Base-by-base conservation (phyloP, 2,113 vertebrate species). In the Petroica traversi region DNA sequence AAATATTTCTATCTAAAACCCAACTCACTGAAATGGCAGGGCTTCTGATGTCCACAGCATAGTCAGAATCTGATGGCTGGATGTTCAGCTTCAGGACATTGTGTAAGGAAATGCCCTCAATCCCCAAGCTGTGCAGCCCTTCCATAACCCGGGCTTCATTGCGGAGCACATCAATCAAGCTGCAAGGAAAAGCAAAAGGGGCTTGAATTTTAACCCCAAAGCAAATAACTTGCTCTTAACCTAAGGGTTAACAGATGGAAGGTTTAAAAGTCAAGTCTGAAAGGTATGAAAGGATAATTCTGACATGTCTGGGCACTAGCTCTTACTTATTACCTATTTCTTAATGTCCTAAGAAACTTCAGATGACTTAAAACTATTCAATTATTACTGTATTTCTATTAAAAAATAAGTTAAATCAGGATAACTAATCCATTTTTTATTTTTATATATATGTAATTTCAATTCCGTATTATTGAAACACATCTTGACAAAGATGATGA, bases 81-180 rank as follows among this genome's bases (percentile, higher is more conserved):
- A 99, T 99, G 82, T 99, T 99, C 88, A 99, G 73, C 88, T 99
- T 99, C 74, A 99, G 98, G 83, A 99, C 98, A 46, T 99, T 99
- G 92, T 99, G 99, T 69, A 99, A 98, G 89, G 98, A 98, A 19
- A 98, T 90, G 0, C 99, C 99, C 89, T 99, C 99, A 54, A 99
- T 98, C 12, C 98, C 99, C 58, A 99, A 94, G 38, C 98, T 99
- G 57, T 99, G 99, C 51, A 99, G 97, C 8, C 99, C 99, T 86
- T 99, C 99, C 99, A 99, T 99, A 38, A 99, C 99, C 0, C 98
- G 98, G 22, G 99, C 99, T 97, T 99, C 99, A 62, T 98, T 99
- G 89, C 99, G 98, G 77, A 99, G 97, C n/a, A 98, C 92, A 64
- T 99, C 99, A n/a, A 99, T 98, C 93, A 99, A 92, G 73, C 99